Evolutionary conservation across 1,140 invertebrate genomes (phyloP), one percentile per base, ranked within the genome.

Genomic region (Bemisia tabaci): DNA sequence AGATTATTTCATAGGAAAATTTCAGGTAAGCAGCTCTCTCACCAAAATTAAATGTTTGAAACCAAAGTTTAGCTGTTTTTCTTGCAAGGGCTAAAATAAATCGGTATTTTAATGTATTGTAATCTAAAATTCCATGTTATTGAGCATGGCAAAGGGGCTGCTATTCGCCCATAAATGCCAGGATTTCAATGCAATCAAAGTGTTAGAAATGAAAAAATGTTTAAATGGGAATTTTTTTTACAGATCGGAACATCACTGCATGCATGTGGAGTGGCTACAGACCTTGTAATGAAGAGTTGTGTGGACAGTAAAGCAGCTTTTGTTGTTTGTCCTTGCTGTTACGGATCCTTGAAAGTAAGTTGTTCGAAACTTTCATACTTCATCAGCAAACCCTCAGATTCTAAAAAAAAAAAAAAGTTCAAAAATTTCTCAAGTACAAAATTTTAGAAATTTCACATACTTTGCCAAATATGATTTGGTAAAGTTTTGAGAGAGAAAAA

Each of bases 271-370:
- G 87, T 93, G 12, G 93, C 94, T 2, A 96, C 92, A 17, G 95
- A 98, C 79, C 83, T 97, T 66, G 93, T 97, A 0, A 79, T 97
- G 62, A 83, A 92, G 68, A 88, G 89, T 71, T 97, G 94, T 75
- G 81, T 91, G 1, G 75, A 82, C 24, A 82, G 82, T 21, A 81
- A 82, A 63, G 93, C 94, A 0, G 81, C 86, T 66, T 95, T 97
- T 82, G 87, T 95, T 2, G 83, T 91, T 65, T 95, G 92, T 77
- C 94, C 94, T 1, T 98, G 95, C 76, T 98, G 94, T 75, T 97
- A 97, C 78, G 95, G 95, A 2, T 87, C 87, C 1, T 81, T 97
- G 59, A 85, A 89, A 71, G 82, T 74, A 60, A 62, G 63, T 60
- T 22, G 11, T 22, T 60, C 9, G 9, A 27, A n/a, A n/a, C n/a